phyloP scores from a whole-genome alignment of 2,888 invertebrate species.

The Drosophila niveifrons region DNA sequence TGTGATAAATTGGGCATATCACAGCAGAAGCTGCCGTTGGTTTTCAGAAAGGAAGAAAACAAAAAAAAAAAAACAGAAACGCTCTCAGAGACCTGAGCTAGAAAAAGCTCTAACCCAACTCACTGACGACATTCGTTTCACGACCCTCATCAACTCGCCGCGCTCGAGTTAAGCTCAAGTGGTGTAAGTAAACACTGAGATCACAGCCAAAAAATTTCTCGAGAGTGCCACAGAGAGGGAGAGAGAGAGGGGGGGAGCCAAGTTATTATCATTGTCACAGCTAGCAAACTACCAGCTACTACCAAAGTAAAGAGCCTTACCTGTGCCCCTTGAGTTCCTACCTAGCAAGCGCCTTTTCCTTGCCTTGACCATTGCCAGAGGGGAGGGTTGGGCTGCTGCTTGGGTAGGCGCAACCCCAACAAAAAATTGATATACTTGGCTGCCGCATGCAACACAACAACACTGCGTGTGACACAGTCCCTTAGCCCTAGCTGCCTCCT shows the following conservation, averaged over 20 bases:
- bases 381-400: not conserved
- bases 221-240: too few relatives aligned
- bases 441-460: slow-evolving; percentile 4
- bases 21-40: slow-evolving; percentile 38
- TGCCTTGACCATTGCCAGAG: not conserved
- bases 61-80: slow-evolving; percentile 26
- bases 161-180: slow-evolving; percentile 72
- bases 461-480: slow-evolving; percentile 33
- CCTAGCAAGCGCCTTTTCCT: not conserved
- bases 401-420: slow-evolving; percentile 4
- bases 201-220: slow-evolving; percentile 5
- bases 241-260: not conserved
- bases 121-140: slow-evolving; percentile 17
- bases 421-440: slow-evolving; percentile 27
- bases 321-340: not conserved
- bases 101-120: slow-evolving; percentile 21
- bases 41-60: not conserved
- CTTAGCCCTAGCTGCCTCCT: too few relatives aligned
- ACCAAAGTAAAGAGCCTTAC: not conserved
- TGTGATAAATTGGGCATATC: slow-evolving; percentile 83
- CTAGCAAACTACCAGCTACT: slow-evolving; percentile 9
- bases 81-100: slow-evolving; percentile 41
- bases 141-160: slow-evolving; percentile 67
- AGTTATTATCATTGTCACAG: slow-evolving; percentile 50
- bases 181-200: slow-evolving; percentile 74